A percentile compares a stretch with the other conserved stretches of the same genome.
phyloP scores from a whole-genome alignment of 2,888 invertebrate species.

The Dromius quadrimaculatus region DNA sequence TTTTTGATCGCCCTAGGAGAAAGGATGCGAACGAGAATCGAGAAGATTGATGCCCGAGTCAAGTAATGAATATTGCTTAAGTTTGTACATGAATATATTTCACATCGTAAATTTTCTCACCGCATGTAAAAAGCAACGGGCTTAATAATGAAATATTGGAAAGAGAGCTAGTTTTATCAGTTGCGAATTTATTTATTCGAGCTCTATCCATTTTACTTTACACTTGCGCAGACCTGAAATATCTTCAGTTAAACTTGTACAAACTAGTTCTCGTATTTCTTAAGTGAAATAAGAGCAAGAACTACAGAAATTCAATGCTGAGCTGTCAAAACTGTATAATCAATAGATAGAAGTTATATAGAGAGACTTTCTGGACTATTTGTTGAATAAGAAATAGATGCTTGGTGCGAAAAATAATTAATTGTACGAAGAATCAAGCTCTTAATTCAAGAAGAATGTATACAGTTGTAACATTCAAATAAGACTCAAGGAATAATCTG shows the following conservation, averaged over 20 bases:
- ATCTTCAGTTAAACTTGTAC: neutral
- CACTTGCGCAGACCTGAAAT: constrained; percentile 1
- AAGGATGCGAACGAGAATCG: constrained; percentile 36
- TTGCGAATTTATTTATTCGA: constrained; percentile 17
- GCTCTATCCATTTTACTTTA: constrained; percentile 17
- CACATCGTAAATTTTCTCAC: constrained; percentile 35
- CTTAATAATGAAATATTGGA: constrained; percentile 37
- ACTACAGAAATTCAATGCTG: too few species aligned
- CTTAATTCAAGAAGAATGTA: too few species aligned
- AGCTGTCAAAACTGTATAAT: too few species aligned
- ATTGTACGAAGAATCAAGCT: too few species aligned
- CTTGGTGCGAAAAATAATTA: too few species aligned
- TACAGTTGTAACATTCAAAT: too few species aligned
- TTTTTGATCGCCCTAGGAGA: constrained; percentile 17
- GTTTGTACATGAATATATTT: constrained; percentile 46
- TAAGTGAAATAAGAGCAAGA: too few species aligned
- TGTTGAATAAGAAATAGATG: too few species aligned
- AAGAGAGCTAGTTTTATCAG: constrained; percentile 16
- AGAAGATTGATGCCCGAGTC: constrained; percentile 31
- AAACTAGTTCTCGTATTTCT: too few species aligned
- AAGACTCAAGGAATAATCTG: too few species aligned
- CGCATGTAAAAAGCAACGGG: constrained; percentile 24
- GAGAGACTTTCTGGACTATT: too few species aligned
- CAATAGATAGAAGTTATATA: too few species aligned
- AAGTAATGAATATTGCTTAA: constrained; percentile 49